phyloP scores from a whole-genome alignment of 2,113 vertebrate species.

The Macquaria ambigua region DNA sequence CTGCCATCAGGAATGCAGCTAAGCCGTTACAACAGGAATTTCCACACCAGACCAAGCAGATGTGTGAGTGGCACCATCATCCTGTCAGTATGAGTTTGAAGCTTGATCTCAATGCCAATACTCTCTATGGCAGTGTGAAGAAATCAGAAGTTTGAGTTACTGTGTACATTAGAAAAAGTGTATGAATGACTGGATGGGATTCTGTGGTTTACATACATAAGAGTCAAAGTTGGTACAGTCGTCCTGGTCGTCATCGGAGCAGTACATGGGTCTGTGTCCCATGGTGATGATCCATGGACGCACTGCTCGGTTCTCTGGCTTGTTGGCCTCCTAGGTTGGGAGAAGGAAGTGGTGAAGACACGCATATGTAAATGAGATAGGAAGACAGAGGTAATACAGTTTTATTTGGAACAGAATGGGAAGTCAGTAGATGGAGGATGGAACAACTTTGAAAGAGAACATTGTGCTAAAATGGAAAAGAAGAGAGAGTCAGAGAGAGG shows the following conservation, averaged over 20 bases:
- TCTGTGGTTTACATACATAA: slow-evolving; percentile 74
- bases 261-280: slow-evolving; percentile 95
- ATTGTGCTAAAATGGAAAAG: not conserved
- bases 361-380: not conserved
- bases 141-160: not conserved
- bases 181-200: not conserved
- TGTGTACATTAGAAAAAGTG: not conserved
- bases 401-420: not conserved
- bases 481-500: not conserved
- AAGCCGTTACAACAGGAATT: slow-evolving; percentile 7
- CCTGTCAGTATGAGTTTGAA: not conserved
- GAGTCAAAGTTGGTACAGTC: slow-evolving; percentile 89
- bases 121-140: not conserved
- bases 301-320: slow-evolving; percentile 76
- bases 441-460: not conserved
- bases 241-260: slow-evolving; percentile 89
- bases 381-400: not conserved
- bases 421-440: not conserved
- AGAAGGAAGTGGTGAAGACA: slow-evolving; percentile 6
- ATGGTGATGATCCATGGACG: slow-evolving; percentile 93
- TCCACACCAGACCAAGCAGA: not conserved
- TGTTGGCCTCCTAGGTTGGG: slow-evolving; percentile 82
- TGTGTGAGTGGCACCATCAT: not conserved
- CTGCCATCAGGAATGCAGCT: slow-evolving; percentile 16
- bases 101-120: not conserved